Evolutionary conservation across 2,113 vertebrate species (phyloP), one percentile per base, ranked within the genome.

Genomic region (Anas platyrhynchos): DNA sequence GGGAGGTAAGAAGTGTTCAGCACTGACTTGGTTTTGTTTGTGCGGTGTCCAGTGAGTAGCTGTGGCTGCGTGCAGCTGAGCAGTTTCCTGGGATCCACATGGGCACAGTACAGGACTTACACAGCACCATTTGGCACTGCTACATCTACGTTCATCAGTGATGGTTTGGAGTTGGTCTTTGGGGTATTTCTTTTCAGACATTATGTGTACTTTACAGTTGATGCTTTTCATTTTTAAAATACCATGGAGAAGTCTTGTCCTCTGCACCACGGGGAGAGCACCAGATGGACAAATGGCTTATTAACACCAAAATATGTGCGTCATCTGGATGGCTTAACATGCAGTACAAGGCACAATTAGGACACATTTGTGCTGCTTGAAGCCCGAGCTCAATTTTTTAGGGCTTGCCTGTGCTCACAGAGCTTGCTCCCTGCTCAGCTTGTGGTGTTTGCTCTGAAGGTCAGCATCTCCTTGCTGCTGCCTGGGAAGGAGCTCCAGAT

Each of bases 21-120:
- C 3, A 1, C 34, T 21, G 0, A 0, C 2, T 25, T 27, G 14
- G 12, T 16, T 22, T 14, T 9, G 21, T 68, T 55, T 0, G 1
- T 10, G n/a, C 18, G 2, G 3, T 9, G 27, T 44, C 32, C 6
- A 5, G 3, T 7, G 50, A 31, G 44, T 6, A 32, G 68, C 36
- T 44, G 0, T n/a, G 75, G 31, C 58, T 46, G n/a, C 4, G 58
- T 23, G 7, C 26, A 54, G 56, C 25, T 8, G 7, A n/a, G 55
- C 29, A 3, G 62, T 48, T 65, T 22, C 17, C 50, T 34, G 46
- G 46, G 63, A 11, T 66, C 16, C 6, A 0, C 0, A 2, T 4
- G 4, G 58, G 13, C 7, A 5, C 1, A 0, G 5, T 16, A 3
- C 27, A 17, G 65, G 29, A 29, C 34, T 41, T 34, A 11, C 23